Conservation (phyloP, 2,888 invertebrate species). For the Busseola fusca region DNA sequence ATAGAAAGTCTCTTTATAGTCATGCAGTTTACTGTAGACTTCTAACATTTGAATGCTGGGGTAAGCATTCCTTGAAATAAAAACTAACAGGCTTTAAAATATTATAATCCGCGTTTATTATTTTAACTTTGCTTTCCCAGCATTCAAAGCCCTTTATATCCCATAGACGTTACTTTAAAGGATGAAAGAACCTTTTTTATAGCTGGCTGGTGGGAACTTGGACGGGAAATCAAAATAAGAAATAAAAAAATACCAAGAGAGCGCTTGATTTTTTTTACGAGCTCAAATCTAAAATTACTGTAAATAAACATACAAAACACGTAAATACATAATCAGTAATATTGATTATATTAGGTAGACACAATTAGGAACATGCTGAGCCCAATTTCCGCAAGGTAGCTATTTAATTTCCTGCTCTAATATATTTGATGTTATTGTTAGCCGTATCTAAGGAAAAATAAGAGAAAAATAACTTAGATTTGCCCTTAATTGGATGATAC, state of each 20-base stretch:
- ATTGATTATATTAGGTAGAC: neutral
- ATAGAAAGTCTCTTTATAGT: neutral
- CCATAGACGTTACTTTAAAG: slow-evolving; percentile 25
- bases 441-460: slow-evolving; percentile 56
- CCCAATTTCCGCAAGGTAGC: neutral
- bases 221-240: slow-evolving; percentile 51
- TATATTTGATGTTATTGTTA: slow-evolving; percentile 24
- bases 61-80: slow-evolving; percentile 3
- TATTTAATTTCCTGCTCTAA: slow-evolving; percentile 22
- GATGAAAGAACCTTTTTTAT: slow-evolving; percentile 34
- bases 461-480: slow-evolving; percentile 70
- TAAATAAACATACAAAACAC: neutral
- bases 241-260: slow-evolving; percentile 2
- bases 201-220: slow-evolving; percentile 20
- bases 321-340: neutral
- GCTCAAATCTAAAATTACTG: neutral
- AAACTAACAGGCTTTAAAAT: slow-evolving; percentile 18
- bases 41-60: slow-evolving; percentile 1
- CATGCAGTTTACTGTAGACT: neutral
- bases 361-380: neutral
- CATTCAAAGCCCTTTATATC: slow-evolving; percentile 36
- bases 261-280: slow-evolving; percentile 5
- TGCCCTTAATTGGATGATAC: slow-evolving; percentile 72
- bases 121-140: slow-evolving; percentile 31
- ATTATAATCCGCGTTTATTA: slow-evolving; percentile 43